Evolutionary conservation across 2,113 vertebrate species (phyloP), one percentile per base, ranked within the genome.

Genomic region (Myiozetetes cayanensis): DNA sequence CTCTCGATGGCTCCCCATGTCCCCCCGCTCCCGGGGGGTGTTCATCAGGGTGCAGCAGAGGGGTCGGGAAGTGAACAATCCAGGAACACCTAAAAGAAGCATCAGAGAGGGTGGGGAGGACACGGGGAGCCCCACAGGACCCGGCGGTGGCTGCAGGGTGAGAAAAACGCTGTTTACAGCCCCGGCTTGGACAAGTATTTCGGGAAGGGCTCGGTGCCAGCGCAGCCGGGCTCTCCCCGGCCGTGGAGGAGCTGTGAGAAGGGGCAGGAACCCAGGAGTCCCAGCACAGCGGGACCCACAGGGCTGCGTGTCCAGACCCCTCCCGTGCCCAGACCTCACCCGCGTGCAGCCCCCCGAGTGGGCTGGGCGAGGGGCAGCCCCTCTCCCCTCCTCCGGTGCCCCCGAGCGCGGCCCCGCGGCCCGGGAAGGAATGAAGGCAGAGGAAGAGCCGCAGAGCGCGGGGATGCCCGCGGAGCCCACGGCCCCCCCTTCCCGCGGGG

Each of bases 11-110:
- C 6, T 41, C 41, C 87, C 78, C 25, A 1, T 9, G 5, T 24
- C 14, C n/a, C 61, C 56, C 5, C 0, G 0, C 14, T 33, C 13
- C 37, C 3, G 3, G 2, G 25, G 13, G 8, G 13, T 53, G 25
- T 25, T 77, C 28, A 0, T 28, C 8, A 2, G 62, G 17, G 20
- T 6, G 30, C 66, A 6, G 75, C 18, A 7, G 24, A 12, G 2
- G 41, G n/a, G 4, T 16, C 8, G 4, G 73, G 49, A 28, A 15
- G 14, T 4, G 33, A 53, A 39, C 17, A 2, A 15, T 25, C 30
- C 85, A 43, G 24, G 31, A 63, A 66, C 47, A 50, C 56, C 92
- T 65, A 55, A 33, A 73, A 83, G 62, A 73, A 68, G 19, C 13
- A 62, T 18, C 11, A 9, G 27, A 33, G 76, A 23, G 8, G 0